Base-by-base conservation (phyloP, 2,113 vertebrate genomes). In the Gavialis gangeticus region DNA sequence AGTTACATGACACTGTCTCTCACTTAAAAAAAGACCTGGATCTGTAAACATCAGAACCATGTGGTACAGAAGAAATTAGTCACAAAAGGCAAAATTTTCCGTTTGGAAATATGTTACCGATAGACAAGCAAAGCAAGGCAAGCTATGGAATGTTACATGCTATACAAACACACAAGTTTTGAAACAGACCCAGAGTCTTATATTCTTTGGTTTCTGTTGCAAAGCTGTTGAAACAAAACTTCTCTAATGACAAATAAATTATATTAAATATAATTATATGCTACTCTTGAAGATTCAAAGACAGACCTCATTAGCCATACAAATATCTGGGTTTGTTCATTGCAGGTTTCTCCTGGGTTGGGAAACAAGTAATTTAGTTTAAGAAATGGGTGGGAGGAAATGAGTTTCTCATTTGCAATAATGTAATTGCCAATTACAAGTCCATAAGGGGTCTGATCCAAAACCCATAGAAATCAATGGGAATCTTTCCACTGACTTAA, bases 191-290 rank as follows among this genome's bases (percentile, higher is more conserved):
- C 91, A 91, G 94, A 91, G 85, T 87, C 93, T 94, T 96, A 80
- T 95, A 97, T 97, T 97, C 85, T 95, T 97, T 97, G 82, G 87
- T 97, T 90, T 95, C 88, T 95, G 94, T 96, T 97, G 93, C 85
- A 93, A 95, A 97, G 94, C 95, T 82, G 93, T 90, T 95, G 96
- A 94, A 98, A 98, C 97, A 98, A 98, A 98, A 97, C 94, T 93
- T 95, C 82, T 97, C 96, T 98, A 98, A 98, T 98, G 97, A 96
- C 91, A 97, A 98, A 98, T 96, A 97, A 97, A 98, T 98, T 97
- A 90, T 80, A 90, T 97, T 98, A 97, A 96, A 82, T 63, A 57
- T 94, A 97, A 97, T 98, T 98, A 98, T 91, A 92, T 90, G 83
- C 93, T 96, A 97, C 96, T 98, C 94, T 97, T 95, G 89, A 93